phyloP scores from a whole-genome alignment of 1,140 invertebrate genomes.

The Scaptomyza graminum region DNA sequence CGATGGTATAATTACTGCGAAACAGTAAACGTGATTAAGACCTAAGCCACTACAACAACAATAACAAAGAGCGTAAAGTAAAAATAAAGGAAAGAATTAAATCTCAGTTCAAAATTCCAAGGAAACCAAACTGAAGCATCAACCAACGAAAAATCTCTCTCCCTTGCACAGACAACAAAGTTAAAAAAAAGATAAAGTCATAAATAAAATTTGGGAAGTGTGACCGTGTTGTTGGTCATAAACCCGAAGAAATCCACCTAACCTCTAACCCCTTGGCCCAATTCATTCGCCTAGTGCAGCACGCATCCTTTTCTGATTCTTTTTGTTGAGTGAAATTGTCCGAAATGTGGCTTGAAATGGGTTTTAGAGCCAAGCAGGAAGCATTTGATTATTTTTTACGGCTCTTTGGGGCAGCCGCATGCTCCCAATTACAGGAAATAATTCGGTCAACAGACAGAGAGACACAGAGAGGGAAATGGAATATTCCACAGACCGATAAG shows the following conservation, averaged over 20 bases:
- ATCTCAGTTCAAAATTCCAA: conserved; percentile 77
- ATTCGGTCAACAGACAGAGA: conserved; percentile 59
- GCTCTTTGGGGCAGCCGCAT: conserved; percentile 43
- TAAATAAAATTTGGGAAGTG: conserved; percentile 75
- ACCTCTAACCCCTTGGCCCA: conserved; percentile 25
- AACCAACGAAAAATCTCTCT: conserved; percentile 39
- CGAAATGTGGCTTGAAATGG: conserved; percentile 42
- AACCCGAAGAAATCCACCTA: conserved; percentile 5
- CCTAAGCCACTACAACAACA: conserved; percentile 33
- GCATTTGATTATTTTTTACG: conserved; percentile 80
- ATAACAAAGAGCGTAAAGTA: conserved; percentile 19
- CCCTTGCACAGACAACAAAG: conserved; percentile 63
- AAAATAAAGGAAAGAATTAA: conserved; percentile 33
- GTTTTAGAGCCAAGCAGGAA: conserved; percentile 69
- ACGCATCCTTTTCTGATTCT: conserved; percentile 70
- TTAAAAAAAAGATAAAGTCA: conserved; percentile 72
- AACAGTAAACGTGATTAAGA: conserved; percentile 73
- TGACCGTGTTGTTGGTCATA: conserved; percentile 41
- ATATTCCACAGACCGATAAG: conserved; percentile 48
- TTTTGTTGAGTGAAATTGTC: conserved; percentile 66
- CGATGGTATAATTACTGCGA: conserved; percentile 73
- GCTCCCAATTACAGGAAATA: conserved; percentile 78
- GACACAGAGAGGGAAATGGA: neutral
- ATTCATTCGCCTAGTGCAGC: conserved; percentile 61
- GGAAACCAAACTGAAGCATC: conserved; percentile 61